These are phyloP conservation scores for Drosophila mojavensis DNA, from an alignment of 1,140 invertebrate species.

Conservation along the genomic window DNA sequence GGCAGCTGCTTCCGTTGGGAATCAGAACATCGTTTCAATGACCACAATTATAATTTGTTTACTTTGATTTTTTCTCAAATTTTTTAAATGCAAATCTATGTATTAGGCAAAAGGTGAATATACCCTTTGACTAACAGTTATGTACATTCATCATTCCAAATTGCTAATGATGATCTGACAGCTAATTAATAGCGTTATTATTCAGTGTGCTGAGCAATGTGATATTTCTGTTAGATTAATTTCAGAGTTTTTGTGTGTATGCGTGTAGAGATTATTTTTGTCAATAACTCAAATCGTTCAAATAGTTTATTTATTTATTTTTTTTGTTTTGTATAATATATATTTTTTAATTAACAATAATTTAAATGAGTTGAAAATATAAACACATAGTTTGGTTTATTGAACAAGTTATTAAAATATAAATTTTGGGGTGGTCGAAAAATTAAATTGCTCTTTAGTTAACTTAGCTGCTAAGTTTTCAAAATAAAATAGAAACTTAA, in stretches of 20 bases:
- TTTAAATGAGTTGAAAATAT: too few species aligned
- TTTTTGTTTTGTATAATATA: too few species aligned
- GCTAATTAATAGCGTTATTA: constrained; percentile 22
- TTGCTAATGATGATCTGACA: not conserved
- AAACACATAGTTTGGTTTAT: too few species aligned
- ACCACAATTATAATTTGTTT: constrained; percentile 3
- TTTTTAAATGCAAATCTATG: constrained; percentile 24
- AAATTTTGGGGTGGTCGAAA: too few species aligned
- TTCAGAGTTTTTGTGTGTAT: not conserved
- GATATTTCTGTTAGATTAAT: not conserved
- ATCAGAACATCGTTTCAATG: not conserved
- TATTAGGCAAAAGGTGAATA: constrained; percentile 16
- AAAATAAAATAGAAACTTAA: too few species aligned
- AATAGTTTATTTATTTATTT: too few species aligned
- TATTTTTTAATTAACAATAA: too few species aligned
- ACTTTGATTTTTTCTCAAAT: constrained; percentile 4
- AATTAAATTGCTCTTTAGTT: too few species aligned
- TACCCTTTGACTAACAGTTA: constrained; percentile 2
- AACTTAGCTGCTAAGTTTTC: too few species aligned
- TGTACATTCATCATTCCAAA: not conserved
- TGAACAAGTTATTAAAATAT: too few species aligned
- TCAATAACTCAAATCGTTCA: too few species aligned
- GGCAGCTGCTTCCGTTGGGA: constrained; percentile 47
- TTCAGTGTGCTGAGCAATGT: not conserved
- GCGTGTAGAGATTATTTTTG: too few species aligned